Evolutionary conservation across 2,888 invertebrate species (phyloP), one percentile per base, ranked within the genome.

Genomic region (Gandaritis pyraliata): DNA sequence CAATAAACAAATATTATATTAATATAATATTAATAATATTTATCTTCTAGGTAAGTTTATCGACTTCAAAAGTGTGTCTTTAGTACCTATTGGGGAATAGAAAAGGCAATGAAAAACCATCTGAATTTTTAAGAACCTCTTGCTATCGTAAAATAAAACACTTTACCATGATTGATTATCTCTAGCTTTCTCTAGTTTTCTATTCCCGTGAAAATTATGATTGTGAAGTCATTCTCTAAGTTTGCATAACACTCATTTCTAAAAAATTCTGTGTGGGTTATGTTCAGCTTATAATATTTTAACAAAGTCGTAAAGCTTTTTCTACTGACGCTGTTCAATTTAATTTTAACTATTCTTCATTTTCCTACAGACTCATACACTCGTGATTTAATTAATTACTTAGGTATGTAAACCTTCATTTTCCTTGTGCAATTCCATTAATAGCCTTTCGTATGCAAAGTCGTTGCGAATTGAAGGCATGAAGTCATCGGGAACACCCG

Each of bases 401-500:
- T n/a, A n/a, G n/a, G n/a, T n/a, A n/a, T 12, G 52, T 16, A 12
- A 18, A 23, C 8, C 12, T 43, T 41, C n/a, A 53, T 13, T 47
- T 47, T 47, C 38, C 47, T 55, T 13, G 43, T 43, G 16, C 16
- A 18, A 33, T 46, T 38, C 23, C 12, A 50, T 45, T 47, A 53
- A 48, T 52, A 54, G 55, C 51, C 53, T 56, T 63, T 64, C 51
- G 64, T 67, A 69, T 71, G 66, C 66, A 69, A 68, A 71, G 50
- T 47, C 15, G 50, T 59, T 30, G 50, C 36, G 36, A 58, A 55
- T 60, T 50, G 54, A 38, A 61, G 49, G 54, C 51, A 70, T 83
- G 83, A 81, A 77, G 80, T 83, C 85, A 85, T 74, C 71, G 66
- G 72, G 71, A 63, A 66, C 69, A 65, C 69, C 68, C 68, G 63